Percentiles rank a stretch among this genome's conserved stretches.
Conservation (phyloP, 2,888 invertebrate species). For the Azorinus chamasolen region DNA sequence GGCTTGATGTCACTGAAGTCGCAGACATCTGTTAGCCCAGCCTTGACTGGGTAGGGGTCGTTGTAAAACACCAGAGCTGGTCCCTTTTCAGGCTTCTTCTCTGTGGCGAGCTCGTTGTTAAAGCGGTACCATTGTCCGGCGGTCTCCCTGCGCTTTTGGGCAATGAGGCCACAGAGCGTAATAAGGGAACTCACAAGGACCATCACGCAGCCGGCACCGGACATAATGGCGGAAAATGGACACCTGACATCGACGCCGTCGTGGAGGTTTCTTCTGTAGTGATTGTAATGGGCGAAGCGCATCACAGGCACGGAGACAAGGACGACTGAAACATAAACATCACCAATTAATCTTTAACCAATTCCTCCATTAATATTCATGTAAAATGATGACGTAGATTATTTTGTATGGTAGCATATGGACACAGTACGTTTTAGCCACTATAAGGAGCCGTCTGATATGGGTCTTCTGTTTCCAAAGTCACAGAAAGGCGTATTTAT, state of each 20-base stretch:
- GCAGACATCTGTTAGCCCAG: constrained; percentile 42
- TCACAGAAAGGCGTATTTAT: too few species aligned
- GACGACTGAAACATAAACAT: constrained; percentile 30
- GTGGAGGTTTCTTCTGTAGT: constrained; percentile 17
- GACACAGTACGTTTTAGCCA: too few species aligned
- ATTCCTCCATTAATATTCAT: too few species aligned
- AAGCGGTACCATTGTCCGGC: constrained; percentile 48
- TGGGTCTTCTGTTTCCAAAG: too few species aligned
- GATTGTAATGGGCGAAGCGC: constrained; percentile 42
- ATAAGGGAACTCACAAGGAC: constrained; percentile 24
- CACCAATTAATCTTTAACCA: too few species aligned
- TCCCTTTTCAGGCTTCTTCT: constrained; percentile 39
- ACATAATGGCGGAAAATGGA: constrained; percentile 39
- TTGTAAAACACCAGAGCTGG: constrained; percentile 47
- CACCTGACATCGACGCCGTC: constrained; percentile 12
- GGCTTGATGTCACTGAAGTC: constrained; percentile 41
- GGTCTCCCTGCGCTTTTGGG: constrained; percentile 8
- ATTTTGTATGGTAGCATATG: too few species aligned
- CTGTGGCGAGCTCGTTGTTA: constrained; percentile 44
- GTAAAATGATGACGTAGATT: too few species aligned
- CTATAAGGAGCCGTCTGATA: too few species aligned
- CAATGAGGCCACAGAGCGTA: constrained; percentile 19
- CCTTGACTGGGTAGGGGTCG: constrained; percentile 53
- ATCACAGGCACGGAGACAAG: constrained; percentile 35
- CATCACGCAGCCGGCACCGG: constrained; percentile 25